Evolutionary conservation across 2,113 vertebrate genomes (phyloP).

Genomic region (Sebastes fasciatus): DNA sequence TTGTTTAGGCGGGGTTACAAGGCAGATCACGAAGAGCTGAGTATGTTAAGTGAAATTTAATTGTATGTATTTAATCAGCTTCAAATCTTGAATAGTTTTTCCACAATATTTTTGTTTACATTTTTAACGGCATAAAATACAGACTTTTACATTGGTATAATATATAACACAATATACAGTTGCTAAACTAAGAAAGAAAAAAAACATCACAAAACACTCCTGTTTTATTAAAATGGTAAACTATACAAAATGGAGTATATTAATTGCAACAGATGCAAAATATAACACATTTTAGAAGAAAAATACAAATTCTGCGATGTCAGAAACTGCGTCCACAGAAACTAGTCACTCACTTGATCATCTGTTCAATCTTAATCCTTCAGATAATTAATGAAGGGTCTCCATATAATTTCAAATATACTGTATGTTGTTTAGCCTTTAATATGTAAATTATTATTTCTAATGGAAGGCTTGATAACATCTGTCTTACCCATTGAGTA

Average conservation of each 20-base stretch:
- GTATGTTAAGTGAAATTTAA: background rate
- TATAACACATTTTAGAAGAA: background rate
- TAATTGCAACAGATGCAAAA: background rate
- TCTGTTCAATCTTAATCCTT: background rate
- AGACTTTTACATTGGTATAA: too few species aligned
- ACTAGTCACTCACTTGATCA: background rate
- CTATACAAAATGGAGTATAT: background rate
- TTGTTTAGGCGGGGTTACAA: background rate
- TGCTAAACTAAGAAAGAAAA: background rate
- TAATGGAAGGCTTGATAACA: too few species aligned
- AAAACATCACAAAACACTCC: too few species aligned
- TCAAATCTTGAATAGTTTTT: background rate
- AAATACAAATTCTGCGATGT: background rate
- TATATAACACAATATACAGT: too few species aligned
- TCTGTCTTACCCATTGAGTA: too few species aligned
- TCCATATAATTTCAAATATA: background rate
- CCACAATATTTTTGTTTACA: background rate
- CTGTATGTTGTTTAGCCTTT: background rate
- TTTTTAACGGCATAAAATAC: too few species aligned
- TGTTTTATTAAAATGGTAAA: background rate
- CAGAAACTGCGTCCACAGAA: background rate
- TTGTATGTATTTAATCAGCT: background rate
- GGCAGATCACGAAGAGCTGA: background rate
- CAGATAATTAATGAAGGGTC: background rate
- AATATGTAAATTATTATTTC: background rate